Evolutionary conservation across 2,797 vertebrate genomes (phyloP), one percentile per base, ranked within the genome.

Genomic region (Clamator glandarius): DNA sequence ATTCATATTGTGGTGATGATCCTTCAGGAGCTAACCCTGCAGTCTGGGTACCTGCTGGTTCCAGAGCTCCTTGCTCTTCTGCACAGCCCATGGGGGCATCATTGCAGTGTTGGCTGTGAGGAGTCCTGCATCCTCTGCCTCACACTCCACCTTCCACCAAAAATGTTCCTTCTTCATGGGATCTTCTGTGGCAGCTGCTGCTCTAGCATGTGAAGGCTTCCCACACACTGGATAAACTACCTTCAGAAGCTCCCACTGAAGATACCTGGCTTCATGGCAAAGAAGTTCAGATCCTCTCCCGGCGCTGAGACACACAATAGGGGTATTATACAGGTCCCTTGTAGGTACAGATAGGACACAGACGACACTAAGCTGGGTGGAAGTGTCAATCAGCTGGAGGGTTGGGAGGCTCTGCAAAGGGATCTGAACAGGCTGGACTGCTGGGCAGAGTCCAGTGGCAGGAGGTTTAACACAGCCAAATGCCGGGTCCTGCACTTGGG

Each of bases 21-120:
- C 33, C 50, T 73, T 68, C 33, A 54, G 44, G 11, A 72, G 42
- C 21, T 58, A 10, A 44, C 31, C 31, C 36, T 42, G 52, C 64
- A 51, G 52, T 10, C 5, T 16, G 35, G 26, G 8, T 52, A n/a
- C 18, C 11, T 0, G 0, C n/a, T 36, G n/a, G 29, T 51, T 20
- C 28, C 58, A 67, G 42, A 72, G n/a, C 29, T 46, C 12, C n/a
- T 51, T 0, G 0, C 20, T 12, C 8, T 72, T 35, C 57, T 57
- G n/a, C n/a, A 25, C 25, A 46, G 61, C 66, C 46, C 17, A 11
- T 19, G 29, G 16, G 26, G 48, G 1, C 35, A 39, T n/a, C 50
- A 29, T 25, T 55, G 14, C 35, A 55, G 48, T 1, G 0, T 11
- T 26, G 16, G 48, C 36, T 26, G 25, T 23, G 46, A 8, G 31